Percentiles rank a stretch among this genome's conserved stretches.
These are phyloP conservation scores for Aradophagus sp. DNA, from an alignment of 1,140 invertebrate genomes.

Conservation along the genomic window DNA sequence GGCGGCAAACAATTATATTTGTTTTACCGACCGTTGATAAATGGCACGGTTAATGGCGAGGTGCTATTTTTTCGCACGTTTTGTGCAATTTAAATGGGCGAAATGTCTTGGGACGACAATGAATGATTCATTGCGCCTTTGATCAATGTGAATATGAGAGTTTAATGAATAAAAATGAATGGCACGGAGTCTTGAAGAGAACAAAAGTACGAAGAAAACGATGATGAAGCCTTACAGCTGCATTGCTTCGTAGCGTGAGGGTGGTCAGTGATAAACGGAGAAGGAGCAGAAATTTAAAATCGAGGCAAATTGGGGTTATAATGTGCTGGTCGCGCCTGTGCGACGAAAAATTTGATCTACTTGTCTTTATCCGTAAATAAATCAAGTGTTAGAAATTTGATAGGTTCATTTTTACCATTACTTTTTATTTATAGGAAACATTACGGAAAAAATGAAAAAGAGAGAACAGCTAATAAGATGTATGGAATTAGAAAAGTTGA, in stretches of 20 bases:
- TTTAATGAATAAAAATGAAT: constrained; percentile 55
- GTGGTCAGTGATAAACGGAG: constrained; percentile 50
- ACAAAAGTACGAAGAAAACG: constrained; percentile 48
- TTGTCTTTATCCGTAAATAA: constrained; percentile 49
- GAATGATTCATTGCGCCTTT: constrained; percentile 49
- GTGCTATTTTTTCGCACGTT: constrained; percentile 18
- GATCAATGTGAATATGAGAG: constrained; percentile 50
- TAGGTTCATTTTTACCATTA: constrained; percentile 38
- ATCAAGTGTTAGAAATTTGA: constrained; percentile 47
- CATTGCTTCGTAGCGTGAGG: constrained; percentile 41
- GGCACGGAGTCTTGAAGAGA: constrained; percentile 32
- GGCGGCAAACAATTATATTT: constrained; percentile 2
- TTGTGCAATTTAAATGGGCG: constrained; percentile 35
- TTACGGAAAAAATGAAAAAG: too few relatives aligned
- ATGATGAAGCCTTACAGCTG: constrained; percentile 50
- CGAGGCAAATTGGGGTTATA: constrained; percentile 62
- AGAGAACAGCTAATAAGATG: too few relatives aligned
- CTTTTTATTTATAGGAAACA: too few relatives aligned
- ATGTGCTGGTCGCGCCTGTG: constrained; percentile 52
- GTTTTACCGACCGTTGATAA: constrained; percentile 23
- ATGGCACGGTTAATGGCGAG: not conserved
- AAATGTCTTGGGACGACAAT: constrained; percentile 44
- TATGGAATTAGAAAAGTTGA: too few relatives aligned
- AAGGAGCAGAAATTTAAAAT: constrained; percentile 47
- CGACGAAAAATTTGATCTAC: constrained; percentile 52